A percentile compares a stretch with the other conserved stretches of the same genome.
phyloP scores from a whole-genome alignment of 2,113 vertebrate species.

The Micromys minutus region DNA sequence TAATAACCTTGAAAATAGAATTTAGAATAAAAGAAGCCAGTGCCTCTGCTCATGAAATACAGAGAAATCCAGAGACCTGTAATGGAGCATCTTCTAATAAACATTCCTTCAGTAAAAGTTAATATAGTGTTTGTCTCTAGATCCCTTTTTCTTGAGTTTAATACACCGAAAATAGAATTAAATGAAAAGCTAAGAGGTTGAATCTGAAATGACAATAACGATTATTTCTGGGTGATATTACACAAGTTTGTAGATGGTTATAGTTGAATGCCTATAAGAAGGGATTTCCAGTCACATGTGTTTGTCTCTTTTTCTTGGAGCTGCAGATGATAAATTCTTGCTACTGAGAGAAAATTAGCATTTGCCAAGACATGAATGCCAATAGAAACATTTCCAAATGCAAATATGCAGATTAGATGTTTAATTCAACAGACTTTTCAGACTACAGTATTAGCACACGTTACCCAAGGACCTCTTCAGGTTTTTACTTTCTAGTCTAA shows the following conservation, averaged over 20 bases:
- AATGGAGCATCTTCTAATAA: background rate
- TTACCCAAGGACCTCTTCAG: background rate
- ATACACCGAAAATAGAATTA: background rate
- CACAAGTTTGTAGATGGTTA: background rate
- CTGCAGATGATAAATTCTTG: conserved; percentile 38
- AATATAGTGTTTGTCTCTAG: background rate
- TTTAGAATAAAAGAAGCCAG: conserved; percentile 3
- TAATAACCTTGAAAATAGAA: background rate
- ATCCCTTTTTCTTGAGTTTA: background rate
- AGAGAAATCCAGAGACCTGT: background rate
- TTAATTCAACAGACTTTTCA: conserved; percentile 55
- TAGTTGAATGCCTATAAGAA: background rate
- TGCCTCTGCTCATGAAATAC: background rate
- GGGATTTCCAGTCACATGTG: background rate
- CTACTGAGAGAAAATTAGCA: background rate
- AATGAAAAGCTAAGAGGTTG: background rate
- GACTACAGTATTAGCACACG: conserved; percentile 19
- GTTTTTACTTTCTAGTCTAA: conserved; percentile 28
- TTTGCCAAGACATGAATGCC: conserved; percentile 36
- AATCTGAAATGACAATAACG: background rate
- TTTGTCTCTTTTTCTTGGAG: conserved; percentile 35
- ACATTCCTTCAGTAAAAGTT: conserved; percentile 29
- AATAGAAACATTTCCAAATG: conserved; percentile 57
- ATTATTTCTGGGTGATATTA: background rate
- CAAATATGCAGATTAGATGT: conserved; percentile 39